Conservation (phyloP, 2,113 vertebrate genomes). For the Columbina picui region DNA sequence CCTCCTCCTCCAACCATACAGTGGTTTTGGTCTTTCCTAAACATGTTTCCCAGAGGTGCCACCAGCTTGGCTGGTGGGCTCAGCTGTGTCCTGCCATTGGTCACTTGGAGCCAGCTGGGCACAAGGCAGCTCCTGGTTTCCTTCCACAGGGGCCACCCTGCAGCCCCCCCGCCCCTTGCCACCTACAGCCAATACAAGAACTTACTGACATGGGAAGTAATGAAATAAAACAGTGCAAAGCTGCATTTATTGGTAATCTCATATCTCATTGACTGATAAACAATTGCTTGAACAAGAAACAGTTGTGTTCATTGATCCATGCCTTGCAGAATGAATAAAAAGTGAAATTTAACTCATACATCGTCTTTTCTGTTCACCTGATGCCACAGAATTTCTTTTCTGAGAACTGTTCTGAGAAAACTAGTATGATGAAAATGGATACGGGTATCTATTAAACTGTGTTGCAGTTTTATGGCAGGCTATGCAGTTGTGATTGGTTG, state of each 20-base stretch:
- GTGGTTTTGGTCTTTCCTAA: not conserved
- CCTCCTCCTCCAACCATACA: not conserved
- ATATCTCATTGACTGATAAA: not conserved
- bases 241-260: not conserved
- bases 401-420: not conserved
- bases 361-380: not conserved
- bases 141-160: not conserved
- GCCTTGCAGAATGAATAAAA: not conserved
- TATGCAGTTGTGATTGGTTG: not conserved
- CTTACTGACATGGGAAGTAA: not conserved
- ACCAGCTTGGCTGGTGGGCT: not conserved
- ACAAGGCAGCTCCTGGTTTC: not conserved
- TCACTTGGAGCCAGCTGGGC: not conserved
- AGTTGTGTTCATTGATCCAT: not conserved
- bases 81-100: not conserved
- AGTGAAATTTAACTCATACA: not conserved
- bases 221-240: not conserved
- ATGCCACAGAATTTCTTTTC: not conserved
- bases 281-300: not conserved
- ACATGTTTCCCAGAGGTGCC: not conserved
- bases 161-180: rapidly evolving
- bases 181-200: not conserved
- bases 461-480: not conserved
- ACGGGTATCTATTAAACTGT: not conserved
- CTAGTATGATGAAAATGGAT: not conserved